Conservation (phyloP, 2,797 vertebrate species). For the Sebastes wilsoni region DNA sequence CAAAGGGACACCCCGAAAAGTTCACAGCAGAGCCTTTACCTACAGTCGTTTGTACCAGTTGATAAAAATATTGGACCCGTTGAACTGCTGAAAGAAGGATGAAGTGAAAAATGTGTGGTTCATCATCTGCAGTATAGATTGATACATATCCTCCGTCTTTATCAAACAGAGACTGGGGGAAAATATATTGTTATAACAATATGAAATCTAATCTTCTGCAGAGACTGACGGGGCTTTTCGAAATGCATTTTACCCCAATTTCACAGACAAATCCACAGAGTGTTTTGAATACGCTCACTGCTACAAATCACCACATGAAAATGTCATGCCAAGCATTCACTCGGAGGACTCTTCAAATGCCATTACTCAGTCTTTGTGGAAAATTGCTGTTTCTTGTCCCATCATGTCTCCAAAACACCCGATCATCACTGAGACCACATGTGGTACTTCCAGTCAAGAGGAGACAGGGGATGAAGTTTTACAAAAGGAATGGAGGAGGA, state of each 20-base stretch:
- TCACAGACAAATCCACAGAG: conserved; percentile 17
- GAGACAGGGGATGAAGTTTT: conserved; percentile 17
- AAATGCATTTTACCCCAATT: conserved; percentile 37
- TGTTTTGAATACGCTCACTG: conserved; percentile 36
- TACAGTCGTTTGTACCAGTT: neutral
- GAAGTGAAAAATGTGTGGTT: neutral
- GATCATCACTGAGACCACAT: conserved; percentile 23
- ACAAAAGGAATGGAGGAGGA: conserved; percentile 5
- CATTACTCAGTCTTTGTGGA: conserved; percentile 43
- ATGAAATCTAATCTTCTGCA: conserved; percentile 40
- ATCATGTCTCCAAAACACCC: conserved; percentile 25
- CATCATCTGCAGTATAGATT: neutral
- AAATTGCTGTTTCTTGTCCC: conserved; percentile 33
- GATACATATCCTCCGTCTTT: conserved; percentile 1
- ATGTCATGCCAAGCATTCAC: conserved; percentile 29
- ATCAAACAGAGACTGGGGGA: conserved; percentile 1
- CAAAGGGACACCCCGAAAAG: neutral
- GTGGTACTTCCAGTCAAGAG: conserved; percentile 40
- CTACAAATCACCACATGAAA: conserved; percentile 29
- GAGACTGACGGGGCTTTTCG: conserved; percentile 10
- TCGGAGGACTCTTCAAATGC: conserved; percentile 43
- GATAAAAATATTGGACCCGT: neutral
- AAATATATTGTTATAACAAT: conserved; percentile 38
- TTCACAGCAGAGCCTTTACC: neutral
- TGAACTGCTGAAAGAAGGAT: neutral